Evolutionary conservation across 2,113 vertebrate genomes (phyloP).

Genomic region (Callipepla squamata): DNA sequence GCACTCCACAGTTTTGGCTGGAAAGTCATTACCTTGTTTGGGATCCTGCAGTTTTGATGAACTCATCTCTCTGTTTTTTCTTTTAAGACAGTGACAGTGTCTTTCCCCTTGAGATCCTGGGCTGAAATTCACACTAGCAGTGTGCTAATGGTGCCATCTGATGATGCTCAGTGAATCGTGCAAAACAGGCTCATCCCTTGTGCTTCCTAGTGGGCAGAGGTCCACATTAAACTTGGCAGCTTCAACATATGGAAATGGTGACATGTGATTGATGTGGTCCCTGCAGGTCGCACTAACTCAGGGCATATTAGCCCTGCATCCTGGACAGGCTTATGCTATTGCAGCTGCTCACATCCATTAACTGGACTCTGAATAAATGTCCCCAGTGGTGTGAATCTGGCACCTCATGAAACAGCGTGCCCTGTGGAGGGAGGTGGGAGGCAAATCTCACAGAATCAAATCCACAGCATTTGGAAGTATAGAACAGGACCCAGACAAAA

Average conservation of each 20-base stretch:
- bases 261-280: conserved; percentile 33
- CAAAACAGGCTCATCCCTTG: conserved; percentile 18
- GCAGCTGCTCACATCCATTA: conserved; percentile 46
- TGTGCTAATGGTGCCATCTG: conserved; percentile 13
- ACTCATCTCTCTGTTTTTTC: not conserved
- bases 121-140: not conserved
- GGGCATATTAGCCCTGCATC: not conserved
- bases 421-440: not conserved
- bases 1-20: not conserved
- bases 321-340: not conserved
- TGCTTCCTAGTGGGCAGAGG: conserved; percentile 34
- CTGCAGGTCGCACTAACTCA: not conserved
- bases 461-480: not conserved
- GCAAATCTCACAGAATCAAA: not conserved
- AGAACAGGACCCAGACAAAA: not conserved
- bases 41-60: not conserved
- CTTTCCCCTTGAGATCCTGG: not conserved
- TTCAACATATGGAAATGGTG: conserved; percentile 45
- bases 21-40: not conserved
- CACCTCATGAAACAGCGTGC: not conserved
- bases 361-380: not conserved
- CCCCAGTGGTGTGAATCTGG: not conserved
- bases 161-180: not conserved
- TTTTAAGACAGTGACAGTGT: not conserved
- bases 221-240: not conserved